Conservation (phyloP, 2,888 invertebrate genomes). For the Ditula angustiorana region DNA sequence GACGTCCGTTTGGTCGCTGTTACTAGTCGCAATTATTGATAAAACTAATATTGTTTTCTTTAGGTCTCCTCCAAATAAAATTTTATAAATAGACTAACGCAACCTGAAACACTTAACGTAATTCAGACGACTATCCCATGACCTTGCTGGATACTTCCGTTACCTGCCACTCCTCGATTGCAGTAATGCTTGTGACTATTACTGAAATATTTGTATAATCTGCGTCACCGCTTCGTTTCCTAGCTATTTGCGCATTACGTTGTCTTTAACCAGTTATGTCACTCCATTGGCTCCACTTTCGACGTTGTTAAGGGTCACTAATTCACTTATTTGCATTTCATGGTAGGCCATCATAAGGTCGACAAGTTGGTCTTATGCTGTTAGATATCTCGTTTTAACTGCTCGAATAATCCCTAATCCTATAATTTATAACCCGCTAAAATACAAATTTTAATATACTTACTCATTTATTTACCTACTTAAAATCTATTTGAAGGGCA, state of each 20-base stretch:
- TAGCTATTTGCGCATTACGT: constrained; percentile 30
- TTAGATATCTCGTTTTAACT: neutral
- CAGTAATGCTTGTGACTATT: neutral
- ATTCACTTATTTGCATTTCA: constrained; percentile 49
- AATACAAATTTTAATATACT: too few species aligned
- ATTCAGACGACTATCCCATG: too few species aligned
- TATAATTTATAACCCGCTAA: too few species aligned
- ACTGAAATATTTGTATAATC: constrained; percentile 10
- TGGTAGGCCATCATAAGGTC: constrained; percentile 11
- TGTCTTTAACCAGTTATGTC: constrained; percentile 41
- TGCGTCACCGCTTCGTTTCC: constrained; percentile 9
- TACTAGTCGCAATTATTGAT: neutral
- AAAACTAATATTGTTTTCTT: too few species aligned
- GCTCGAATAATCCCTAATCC: too few species aligned
- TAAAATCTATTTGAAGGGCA: too few species aligned
- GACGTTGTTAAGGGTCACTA: constrained; percentile 43
- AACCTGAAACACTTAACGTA: too few species aligned
- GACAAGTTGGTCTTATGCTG: neutral
- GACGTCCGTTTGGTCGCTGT: constrained; percentile 1
- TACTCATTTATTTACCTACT: too few species aligned
- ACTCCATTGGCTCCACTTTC: constrained; percentile 60
- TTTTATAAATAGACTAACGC: too few species aligned
- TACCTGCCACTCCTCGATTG: neutral
- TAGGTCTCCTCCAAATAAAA: too few species aligned
- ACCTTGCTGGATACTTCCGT: neutral